Evolutionary conservation across 2,888 invertebrate species (phyloP).

Genomic region (Cecidostiba fungosa): DNA sequence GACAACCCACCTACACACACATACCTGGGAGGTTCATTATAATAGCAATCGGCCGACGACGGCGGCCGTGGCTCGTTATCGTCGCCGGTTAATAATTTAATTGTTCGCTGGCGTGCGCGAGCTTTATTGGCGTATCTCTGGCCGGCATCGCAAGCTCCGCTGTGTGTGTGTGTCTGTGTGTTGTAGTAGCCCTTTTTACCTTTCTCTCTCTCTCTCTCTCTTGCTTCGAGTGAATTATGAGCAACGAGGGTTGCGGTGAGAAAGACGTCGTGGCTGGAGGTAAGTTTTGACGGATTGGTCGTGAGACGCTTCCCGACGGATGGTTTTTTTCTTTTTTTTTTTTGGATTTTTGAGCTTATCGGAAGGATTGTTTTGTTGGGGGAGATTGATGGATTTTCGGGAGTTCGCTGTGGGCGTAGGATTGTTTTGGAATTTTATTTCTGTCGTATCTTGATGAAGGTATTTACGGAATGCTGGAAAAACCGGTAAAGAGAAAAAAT

Average conservation of each 20-base stretch:
- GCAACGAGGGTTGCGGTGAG: background rate
- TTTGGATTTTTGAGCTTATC: background rate
- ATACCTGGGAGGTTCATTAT: slow-evolving; percentile 64
- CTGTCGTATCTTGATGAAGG: no score
- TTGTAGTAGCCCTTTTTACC: background rate
- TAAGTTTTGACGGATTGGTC: slow-evolving; percentile 20
- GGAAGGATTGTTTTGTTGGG: background rate
- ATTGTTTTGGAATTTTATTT: no score
- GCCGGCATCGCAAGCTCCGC: slow-evolving; percentile 70
- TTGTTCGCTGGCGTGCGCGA: slow-evolving; percentile 78
- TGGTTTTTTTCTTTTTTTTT: background rate
- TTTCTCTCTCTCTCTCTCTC: background rate
- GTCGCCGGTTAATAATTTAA: slow-evolving; percentile 79
- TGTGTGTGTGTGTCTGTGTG: background rate
- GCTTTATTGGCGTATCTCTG: slow-evolving; percentile 77
- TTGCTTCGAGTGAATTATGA: background rate
- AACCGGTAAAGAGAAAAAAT: background rate
- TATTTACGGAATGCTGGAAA: no score
- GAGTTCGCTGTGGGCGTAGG: no score
- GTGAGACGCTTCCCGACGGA: background rate
- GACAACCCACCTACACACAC: background rate
- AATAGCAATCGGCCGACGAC: slow-evolving; percentile 74
- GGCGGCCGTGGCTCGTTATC: slow-evolving; percentile 74
- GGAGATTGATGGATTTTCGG: slow-evolving; percentile 1
- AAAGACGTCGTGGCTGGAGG: background rate